Percentiles rank a stretch among this genome's conserved stretches.
Conservation (phyloP, 2,888 invertebrate species). For the Zaprionus lineosus region DNA sequence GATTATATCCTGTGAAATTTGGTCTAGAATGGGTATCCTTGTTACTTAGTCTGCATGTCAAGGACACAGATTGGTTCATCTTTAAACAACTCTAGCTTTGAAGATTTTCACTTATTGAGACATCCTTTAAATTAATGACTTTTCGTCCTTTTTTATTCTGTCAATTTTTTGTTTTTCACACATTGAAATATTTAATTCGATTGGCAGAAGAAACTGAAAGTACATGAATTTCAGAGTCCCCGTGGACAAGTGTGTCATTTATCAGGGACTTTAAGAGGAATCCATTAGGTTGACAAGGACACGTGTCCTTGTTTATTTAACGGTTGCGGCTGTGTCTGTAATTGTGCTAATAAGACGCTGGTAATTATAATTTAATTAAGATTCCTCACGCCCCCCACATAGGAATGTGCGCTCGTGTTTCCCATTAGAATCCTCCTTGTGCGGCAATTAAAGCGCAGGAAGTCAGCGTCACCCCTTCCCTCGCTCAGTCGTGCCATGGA, state of each 20-base stretch:
- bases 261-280: too few relatives aligned
- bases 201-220: not conserved
- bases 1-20: not conserved
- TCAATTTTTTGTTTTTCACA: too few relatives aligned
- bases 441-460: conserved; percentile 55
- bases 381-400: conserved; percentile 2
- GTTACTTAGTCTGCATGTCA: too few relatives aligned
- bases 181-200: conserved; percentile 19
- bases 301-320: conserved; percentile 37
- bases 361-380: conserved; percentile 77
- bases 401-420: conserved; percentile 46
- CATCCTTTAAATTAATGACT: too few relatives aligned
- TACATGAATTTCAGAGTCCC: conserved; percentile 5
- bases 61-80: too few relatives aligned
- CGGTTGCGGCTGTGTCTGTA: conserved; percentile 50
- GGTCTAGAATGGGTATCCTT: not conserved
- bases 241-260: too few relatives aligned
- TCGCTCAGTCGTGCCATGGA: not conserved
- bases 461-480: not conserved
- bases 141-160: too few relatives aligned
- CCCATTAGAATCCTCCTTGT: conserved; percentile 59
- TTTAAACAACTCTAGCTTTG: too few relatives aligned
- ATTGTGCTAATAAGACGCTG: conserved; percentile 69
- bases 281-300: conserved; percentile 1
- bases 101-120: too few relatives aligned